Evolutionary conservation across 2,113 vertebrate species (phyloP), one percentile per base, ranked within the genome.

Genomic region (Ranitomeya variabilis): DNA sequence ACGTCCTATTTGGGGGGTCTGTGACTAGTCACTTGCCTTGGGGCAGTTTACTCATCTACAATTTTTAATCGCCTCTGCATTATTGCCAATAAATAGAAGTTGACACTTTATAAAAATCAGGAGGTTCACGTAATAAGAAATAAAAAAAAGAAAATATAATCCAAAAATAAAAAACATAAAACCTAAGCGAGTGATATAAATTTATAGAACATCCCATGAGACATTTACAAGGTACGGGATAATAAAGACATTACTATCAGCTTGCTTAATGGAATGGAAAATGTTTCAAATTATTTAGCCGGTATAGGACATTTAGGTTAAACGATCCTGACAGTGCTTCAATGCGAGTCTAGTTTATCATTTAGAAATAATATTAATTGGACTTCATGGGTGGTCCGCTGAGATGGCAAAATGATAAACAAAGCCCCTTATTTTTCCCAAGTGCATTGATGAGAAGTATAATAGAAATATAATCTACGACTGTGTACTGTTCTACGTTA

Each of bases 201-300:
- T 54, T 54, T 83, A 13, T 62, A 64, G 21, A 79, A 66, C 18
- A 66, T 80, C 76, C 57, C 76, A 15, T 54, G 86, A 67, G 76
- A 87, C 86, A 80, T 87, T 87, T 79, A 80, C 78, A 87, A 87
- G 23, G 64, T 80, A 69, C 54, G 3, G 54, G 67, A 81, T 57
- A 87, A 87, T 69, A 71, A 80, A 87, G 77, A 21, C 78, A 71
- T 87, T 67, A 64, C 51, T 79, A 79, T 87, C 77, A 55, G 77
- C 51, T 31, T 69, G 62, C 51, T 80, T 87, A 87, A 67, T 80
- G 77, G 77, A 67, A 80, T 80, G 77, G 86, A 80, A 80, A 80
- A 87, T 80, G 77, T 80, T 62, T 80, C 77, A 80, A 80, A 71
- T 87, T 55, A 87, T 87, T 80, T 87, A 80, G 23, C 51, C 52